Base-by-base conservation (phyloP, 2,888 invertebrate genomes). In the Julus scanicus region DNA sequence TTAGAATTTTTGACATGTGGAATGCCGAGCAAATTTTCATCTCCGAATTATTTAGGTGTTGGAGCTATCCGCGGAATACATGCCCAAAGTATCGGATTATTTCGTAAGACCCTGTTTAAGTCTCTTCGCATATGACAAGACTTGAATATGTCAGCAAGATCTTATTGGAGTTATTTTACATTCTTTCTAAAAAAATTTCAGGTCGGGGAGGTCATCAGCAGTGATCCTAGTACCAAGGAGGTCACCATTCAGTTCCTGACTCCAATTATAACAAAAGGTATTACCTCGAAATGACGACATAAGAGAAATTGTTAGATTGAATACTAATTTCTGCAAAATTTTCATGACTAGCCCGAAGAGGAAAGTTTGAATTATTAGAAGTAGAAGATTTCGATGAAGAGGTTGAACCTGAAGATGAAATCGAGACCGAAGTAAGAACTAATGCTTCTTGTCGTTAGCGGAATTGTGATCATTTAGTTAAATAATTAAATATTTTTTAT, bases 41-140 rank as follows among this genome's bases (percentile, higher is more conserved):
- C 29, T 29, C 29, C 11, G 29, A 71, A 15, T 40, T 48, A 3
- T 44, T 40, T 63, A 87, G 87, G 57, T 63, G 29, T 40, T 87
- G 71, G 87, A 87, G 37, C 87, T 87, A 9, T 87, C 87, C 3
- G 87, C 15, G 39, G 53, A 48, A 6, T 87, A 87, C 87, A 57
- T 44, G 63, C 87, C 87, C 53, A 40, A 63, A 40, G 87, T 87
- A 29, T 87, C 87, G 37, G 63, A 87, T 29, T 87, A 63, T 39
- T 57, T 57, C 71, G 87, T 87, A 87, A n/a, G 8, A 53, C 29
- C 63, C 20, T 6, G 13, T 1, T 48, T 29, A 29, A 48, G 9
- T 0, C 20, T 63, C 63, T 63, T 63, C 8, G 44, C 0, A 5
- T 44, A 1, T 44, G 44, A 44, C 8, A 44, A 8, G 44, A 44